Evolutionary conservation across 35 echinoderm and acorn worm species (phyloP).

Genomic region (Ptychodera flava): DNA sequence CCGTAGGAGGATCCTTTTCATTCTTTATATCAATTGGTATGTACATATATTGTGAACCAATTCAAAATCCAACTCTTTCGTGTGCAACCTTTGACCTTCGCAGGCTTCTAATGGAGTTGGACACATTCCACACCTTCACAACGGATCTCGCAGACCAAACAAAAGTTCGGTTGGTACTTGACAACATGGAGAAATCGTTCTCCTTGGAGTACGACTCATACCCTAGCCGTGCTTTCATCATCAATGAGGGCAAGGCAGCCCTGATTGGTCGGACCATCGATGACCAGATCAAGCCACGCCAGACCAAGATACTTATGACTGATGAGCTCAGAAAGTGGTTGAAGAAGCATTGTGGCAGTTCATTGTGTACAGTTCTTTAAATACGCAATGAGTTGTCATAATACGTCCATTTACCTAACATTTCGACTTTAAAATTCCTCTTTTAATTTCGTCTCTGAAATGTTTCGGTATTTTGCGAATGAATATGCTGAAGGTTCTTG

Average conservation of each 20-base stretch:
- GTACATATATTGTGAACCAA: no score
- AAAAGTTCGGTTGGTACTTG: constrained; percentile 28
- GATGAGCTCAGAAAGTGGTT: constrained; percentile 28
- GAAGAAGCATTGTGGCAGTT: background rate
- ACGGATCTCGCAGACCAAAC: constrained; percentile 5
- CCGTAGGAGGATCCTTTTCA: no score
- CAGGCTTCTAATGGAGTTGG: background rate
- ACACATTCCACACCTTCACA: constrained; percentile 20
- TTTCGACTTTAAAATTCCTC: no score
- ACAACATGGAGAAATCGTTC: constrained; percentile 39
- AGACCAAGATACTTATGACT: constrained; percentile 31
- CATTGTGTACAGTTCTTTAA: background rate
- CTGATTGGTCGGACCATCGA: constrained; percentile 22
- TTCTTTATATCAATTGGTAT: no score
- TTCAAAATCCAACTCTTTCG: no score
- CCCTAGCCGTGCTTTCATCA: constrained; percentile 28
- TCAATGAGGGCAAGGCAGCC: constrained; percentile 13
- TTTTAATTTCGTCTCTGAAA: no score
- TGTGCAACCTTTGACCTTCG: no score
- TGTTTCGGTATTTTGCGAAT: no score
- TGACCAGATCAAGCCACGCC: constrained; percentile 18
- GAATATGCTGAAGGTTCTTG: no score
- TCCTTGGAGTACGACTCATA: constrained; percentile 15
- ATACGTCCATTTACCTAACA: no score
- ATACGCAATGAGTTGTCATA: no score